Evolutionary conservation across 2,888 invertebrate genomes (phyloP), one percentile per base, ranked within the genome.

Genomic region (Chymomyza amoena): DNA sequence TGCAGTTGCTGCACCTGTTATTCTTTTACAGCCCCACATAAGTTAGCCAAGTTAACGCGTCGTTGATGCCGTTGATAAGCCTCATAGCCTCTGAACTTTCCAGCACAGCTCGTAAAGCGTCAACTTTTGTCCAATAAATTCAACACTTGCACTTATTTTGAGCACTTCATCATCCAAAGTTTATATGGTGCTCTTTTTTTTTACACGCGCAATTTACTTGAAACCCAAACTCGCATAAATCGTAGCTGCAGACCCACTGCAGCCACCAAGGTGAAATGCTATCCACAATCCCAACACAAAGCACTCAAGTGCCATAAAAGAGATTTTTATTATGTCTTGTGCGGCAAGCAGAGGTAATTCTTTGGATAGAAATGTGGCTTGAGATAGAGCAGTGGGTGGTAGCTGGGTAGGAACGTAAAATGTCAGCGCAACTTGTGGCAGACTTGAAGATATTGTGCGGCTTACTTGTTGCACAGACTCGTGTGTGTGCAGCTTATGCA

Each of bases 201-300:
- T 84, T 84, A 88, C 87, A 87, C 85, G 84, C 84, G 83, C 86
- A 88, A 87, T 88, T 84, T 88, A 85, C 88, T 89, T 88, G 84
- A 72, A 32, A 88, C 81, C 79, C 84, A 83, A 86, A 81, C 70
- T 81, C 87, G 81, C 83, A 83, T 83, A 83, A 83, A 83, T 83
- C 88, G 81, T 81, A 61, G 70, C 78, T 45, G 69, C 28, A 66
- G 56, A 62, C 28, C 57, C 39, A 36, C 60, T 68, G 56, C 65
- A 66, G 62, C 72, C 68, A 64, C 75, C 75, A 78, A 87, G 84
- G 78, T 73, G 75, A 88, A 84, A 78, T 80, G 86, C 84, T 85
- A 80, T 89, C 84, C 84, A 84, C 84, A 87, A 88, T 88, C 86
- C 84, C 73, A 87, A 85, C 88, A 87, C 88, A 73, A 82, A 75